A percentile compares a stretch with the other conserved stretches of the same genome.
Conservation (phyloP, 2,888 invertebrate species). For the Himalopsyche kuldschensis region DNA sequence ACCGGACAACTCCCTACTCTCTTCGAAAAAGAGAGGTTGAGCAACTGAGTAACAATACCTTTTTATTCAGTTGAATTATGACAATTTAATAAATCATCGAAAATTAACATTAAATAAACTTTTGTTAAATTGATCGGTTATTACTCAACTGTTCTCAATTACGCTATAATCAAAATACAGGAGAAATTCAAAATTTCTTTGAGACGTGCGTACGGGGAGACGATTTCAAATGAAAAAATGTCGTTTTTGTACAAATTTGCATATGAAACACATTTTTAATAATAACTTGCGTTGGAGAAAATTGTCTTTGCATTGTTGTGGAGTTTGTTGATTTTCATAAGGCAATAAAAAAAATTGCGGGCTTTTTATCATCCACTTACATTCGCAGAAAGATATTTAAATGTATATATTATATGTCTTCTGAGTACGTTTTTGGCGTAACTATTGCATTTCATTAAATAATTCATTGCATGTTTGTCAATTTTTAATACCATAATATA, state of each 20-base stretch:
- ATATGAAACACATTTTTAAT: conserved; percentile 23
- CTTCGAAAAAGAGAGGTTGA: no score
- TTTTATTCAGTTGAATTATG: no score
- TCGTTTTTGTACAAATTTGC: conserved; percentile 20
- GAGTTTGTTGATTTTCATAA: background rate
- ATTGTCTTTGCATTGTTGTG: background rate
- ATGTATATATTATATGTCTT: no score
- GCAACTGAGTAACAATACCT: no score
- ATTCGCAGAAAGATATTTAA: no score
- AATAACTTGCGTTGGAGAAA: conserved; percentile 3
- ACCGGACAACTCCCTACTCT: no score
- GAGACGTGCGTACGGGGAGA: conserved; percentile 8
- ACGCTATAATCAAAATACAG: background rate
- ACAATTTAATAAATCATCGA: no score
- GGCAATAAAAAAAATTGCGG: background rate
- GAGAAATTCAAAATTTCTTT: conserved; percentile 18
- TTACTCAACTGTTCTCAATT: background rate
- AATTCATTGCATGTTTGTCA: no score
- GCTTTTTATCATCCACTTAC: background rate
- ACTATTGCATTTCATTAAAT: no score
- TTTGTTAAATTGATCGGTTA: background rate
- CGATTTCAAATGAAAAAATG: conserved; percentile 11
- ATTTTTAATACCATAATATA: no score
- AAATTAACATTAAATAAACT: background rate
- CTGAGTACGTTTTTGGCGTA: no score